These are phyloP conservation scores for Sorex maritimensis DNA, from an alignment of 2,797 vertebrate genomes.

Conservation along the genomic window DNA sequence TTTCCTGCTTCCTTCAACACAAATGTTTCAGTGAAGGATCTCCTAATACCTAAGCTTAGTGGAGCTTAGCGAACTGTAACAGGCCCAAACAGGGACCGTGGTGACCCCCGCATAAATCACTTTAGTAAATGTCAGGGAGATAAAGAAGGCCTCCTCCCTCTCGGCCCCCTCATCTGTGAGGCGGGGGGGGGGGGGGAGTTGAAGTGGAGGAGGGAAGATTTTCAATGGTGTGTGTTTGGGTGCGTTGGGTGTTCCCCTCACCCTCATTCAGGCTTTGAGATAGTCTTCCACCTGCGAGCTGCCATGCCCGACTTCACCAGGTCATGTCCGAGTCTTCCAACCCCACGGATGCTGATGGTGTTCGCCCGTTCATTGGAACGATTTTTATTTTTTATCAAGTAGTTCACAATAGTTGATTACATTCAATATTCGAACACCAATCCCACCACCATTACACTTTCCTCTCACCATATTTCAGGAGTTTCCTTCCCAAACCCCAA, in stretches of 20 bases:
- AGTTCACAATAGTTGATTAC: too few relatives aligned
- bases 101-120: conserved; percentile 73
- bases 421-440: too few relatives aligned
- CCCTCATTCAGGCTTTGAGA: background rate
- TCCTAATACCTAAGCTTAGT: conserved; percentile 80
- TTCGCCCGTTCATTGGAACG: too few relatives aligned
- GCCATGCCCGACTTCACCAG: background rate
- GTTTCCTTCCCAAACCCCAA: too few relatives aligned
- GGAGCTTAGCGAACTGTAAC: conserved; percentile 79
- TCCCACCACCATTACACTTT: too few relatives aligned
- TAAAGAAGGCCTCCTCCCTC: background rate
- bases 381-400: too few relatives aligned
- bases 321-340: background rate
- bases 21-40: conserved; percentile 64
- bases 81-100: conserved; percentile 65
- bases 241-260: conserved; percentile 38
- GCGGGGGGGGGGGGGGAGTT: background rate
- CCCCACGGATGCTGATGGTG: too few relatives aligned
- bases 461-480: too few relatives aligned
- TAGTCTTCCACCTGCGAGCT: conserved; percentile 29
- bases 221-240: conserved; percentile 43
- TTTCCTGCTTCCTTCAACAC: background rate
- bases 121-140: conserved; percentile 9
- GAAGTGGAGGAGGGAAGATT: conserved; percentile 45
- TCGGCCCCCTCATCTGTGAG: background rate